Percentiles rank a stretch among this genome's conserved stretches.
phyloP scores from a whole-genome alignment of 2,888 invertebrate species.

The Trypoxylon attenuatum region DNA sequence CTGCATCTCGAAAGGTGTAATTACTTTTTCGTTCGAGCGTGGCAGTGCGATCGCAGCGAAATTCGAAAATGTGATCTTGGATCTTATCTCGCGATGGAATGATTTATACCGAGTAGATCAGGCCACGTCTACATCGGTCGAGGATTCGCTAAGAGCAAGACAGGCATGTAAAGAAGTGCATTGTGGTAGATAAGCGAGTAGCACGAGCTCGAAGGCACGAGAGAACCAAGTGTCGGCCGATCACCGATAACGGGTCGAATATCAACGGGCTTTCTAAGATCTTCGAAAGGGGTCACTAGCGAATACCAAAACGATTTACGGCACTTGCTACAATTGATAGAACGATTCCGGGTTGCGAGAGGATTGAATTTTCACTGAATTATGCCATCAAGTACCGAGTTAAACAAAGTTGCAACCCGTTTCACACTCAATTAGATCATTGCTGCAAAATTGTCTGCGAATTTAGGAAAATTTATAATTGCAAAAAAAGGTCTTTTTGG shows the following conservation, averaged over 20 bases:
- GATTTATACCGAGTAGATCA: slow-evolving; percentile 53
- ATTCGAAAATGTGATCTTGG: slow-evolving; percentile 51
- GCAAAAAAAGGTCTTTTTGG: too few species aligned
- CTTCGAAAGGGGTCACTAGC: slow-evolving; percentile 36
- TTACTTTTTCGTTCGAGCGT: background rate
- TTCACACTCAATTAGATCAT: too few species aligned
- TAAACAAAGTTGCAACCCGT: too few species aligned
- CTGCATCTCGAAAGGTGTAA: too few species aligned
- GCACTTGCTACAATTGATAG: slow-evolving; percentile 44
- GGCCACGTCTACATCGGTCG: background rate
- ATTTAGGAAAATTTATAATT: too few species aligned
- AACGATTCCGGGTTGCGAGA: slow-evolving; percentile 22
- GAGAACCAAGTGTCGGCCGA: slow-evolving; percentile 42
- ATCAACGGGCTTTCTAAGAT: slow-evolving; percentile 47
- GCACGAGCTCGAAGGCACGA: slow-evolving; percentile 20
- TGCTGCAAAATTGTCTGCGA: too few species aligned
- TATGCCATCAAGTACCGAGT: too few species aligned
- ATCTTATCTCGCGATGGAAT: slow-evolving; percentile 43
- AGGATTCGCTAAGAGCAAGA: too few species aligned
- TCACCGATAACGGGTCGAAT: slow-evolving; percentile 48
- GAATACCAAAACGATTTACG: slow-evolving; percentile 39
- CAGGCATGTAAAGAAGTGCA: too few species aligned
- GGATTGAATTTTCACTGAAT: slow-evolving; percentile 4
- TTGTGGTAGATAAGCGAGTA: slow-evolving; percentile 33
- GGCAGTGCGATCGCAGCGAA: slow-evolving; percentile 26